phyloP scores from a whole-genome alignment of 2,113 vertebrate genomes.

The Panthera uncia region DNA sequence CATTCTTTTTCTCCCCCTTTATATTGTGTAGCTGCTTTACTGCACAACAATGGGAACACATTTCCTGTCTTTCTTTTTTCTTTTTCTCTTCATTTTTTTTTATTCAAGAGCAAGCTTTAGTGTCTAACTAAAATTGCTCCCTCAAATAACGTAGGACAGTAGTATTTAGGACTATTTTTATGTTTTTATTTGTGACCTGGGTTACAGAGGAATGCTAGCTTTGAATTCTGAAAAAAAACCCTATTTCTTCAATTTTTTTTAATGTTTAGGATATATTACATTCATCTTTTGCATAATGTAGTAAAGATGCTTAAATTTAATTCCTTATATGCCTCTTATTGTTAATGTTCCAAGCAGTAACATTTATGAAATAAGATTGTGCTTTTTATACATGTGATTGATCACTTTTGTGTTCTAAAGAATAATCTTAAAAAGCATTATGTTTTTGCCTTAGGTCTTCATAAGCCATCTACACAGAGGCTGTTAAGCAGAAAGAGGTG shows the following conservation, averaged over 20 bases:
- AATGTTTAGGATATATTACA: conserved; percentile 2
- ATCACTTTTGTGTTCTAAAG: conserved; percentile 21
- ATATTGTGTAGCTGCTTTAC: conserved; percentile 39
- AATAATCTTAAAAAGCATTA: conserved; percentile 21
- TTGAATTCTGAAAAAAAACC: neutral
- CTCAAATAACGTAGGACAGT: conserved; percentile 18
- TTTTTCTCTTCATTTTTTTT: neutral
- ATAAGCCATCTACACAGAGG: neutral
- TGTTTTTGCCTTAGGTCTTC: conserved; percentile 13
- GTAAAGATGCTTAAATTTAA: conserved; percentile 1
- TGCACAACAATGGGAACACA: conserved; percentile 50
- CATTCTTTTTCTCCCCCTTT: neutral
- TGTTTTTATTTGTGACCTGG: conserved; percentile 44
- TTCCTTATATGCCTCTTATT: conserved; percentile 39
- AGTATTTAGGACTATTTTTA: conserved; percentile 43
- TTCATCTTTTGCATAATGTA: conserved; percentile 33
- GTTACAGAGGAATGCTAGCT: conserved; percentile 42
- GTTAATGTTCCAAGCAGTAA: conserved; percentile 34
- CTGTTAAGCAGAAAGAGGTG: neutral
- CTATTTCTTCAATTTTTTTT: neutral
- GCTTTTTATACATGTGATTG: neutral
- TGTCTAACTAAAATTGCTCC: conserved; percentile 37
- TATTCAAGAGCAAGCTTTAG: conserved; percentile 41
- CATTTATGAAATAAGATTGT: conserved; percentile 32
- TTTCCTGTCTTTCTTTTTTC: conserved; percentile 45